Percentiles rank a stretch among this genome's conserved stretches.
Evolutionary conservation across 1,140 invertebrate genomes (phyloP).

Genomic region (Bathynomus jamesi): DNA sequence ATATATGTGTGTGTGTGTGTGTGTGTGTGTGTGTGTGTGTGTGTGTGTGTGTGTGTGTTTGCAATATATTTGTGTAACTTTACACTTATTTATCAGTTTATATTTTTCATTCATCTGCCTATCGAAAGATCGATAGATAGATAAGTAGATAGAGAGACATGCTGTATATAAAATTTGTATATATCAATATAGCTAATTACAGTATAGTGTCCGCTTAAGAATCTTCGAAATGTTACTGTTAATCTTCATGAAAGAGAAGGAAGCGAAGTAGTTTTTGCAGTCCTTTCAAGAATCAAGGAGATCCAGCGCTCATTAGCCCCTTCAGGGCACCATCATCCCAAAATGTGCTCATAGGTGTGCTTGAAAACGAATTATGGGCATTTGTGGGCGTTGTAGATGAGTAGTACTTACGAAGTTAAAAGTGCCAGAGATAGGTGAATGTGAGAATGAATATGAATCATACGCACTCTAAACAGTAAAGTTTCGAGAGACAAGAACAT

Average conservation of each 20-base stretch:
- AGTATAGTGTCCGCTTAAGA: not conserved
- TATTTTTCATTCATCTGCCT: not conserved
- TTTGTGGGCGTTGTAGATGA: too few relatives aligned
- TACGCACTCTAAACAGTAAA: too few relatives aligned
- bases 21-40: not conserved
- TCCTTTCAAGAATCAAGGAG: not conserved
- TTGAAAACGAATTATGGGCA: too few relatives aligned
- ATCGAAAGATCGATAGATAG: too few relatives aligned
- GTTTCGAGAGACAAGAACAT: too few relatives aligned
- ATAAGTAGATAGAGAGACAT: too few relatives aligned
- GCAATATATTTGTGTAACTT: not conserved
- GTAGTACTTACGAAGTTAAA: too few relatives aligned
- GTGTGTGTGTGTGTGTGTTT: not conserved
- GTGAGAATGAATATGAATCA: too few relatives aligned
- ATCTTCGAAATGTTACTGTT: not conserved
- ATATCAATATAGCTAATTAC: too few relatives aligned
- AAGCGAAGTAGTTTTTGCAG: not conserved
- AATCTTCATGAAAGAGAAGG: not conserved
- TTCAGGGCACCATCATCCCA: not conserved
- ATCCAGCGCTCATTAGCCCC: not conserved
- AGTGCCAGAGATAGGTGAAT: too few relatives aligned
- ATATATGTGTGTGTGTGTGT: conserved; percentile 1
- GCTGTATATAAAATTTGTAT: too few relatives aligned
- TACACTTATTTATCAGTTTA: not conserved
- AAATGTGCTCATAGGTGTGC: not conserved